Base-by-base conservation (phyloP, 1,140 invertebrate genomes). In the Frieseomelitta varia region DNA sequence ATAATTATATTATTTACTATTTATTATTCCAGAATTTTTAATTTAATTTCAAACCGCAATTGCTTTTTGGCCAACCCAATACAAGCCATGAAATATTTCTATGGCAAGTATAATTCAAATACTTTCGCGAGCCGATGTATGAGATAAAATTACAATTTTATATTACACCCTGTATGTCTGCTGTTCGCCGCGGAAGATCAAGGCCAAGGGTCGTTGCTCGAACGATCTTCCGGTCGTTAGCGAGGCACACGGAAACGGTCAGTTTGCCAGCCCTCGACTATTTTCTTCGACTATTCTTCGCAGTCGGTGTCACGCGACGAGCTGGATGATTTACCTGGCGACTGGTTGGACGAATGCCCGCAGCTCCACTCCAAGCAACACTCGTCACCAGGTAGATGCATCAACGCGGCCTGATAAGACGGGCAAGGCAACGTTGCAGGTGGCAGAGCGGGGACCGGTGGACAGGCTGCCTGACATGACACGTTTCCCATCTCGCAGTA, bases 401-500 rank as follows among this genome's bases (percentile, higher is more conserved):
- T 94, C 2, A 97, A 94, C 1, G 95, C 95, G 0, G 97, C 97
- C 78, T 96, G 93, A 86, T 95, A 92, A 0, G 96, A 94, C 2
- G 96, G 95, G 93, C 98, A 99, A 1, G 95, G 95, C 69, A 99
- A 91, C 51, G 95, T 96, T 12, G 96, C 91, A 1, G 98, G 98
- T 4, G 98, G 98, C 55, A 96, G 87, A 1, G 97, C 96, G 14
- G 97, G 93, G 0, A 98, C 95, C 0, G 97, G 96, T 4, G 97
- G 96, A 95, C 98, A 99, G 27, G 96, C 95, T 8, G 96, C 96
- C 84, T 97, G 96, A 91, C 98, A 99, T 71, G 97, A 97, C 11
- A 99, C 95, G 85, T 97, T 97, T 47, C 98, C 98, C 92, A 97
- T 97, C 91, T 98, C 97, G 90, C 98, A 99, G 92, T 96, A 98